Evolutionary conservation across 1,140 invertebrate species (phyloP), one percentile per base, ranked within the genome.

Genomic region (Holotrichia oblita): DNA sequence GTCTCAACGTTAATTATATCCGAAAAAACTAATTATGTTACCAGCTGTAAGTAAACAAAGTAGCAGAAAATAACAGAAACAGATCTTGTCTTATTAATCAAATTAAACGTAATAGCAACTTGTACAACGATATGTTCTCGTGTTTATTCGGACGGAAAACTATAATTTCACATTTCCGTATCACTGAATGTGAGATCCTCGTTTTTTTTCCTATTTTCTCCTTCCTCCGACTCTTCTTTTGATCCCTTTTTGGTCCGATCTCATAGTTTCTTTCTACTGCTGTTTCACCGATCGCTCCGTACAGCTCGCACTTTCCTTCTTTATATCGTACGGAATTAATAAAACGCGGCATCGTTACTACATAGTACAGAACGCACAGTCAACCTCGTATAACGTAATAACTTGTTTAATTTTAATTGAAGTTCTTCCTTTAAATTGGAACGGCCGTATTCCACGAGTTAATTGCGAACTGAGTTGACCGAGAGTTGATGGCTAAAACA

Each of bases 381-480:
- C 48, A n/a, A 17, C 17, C 48, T 55, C 14, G 12, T 17, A 14
- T 55, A 55, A 55, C 48, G 48, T 55, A n/a, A 55, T 55, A 55
- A 55, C 48, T 55, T 55, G 48, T 55, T 55, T 55, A 14, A 17
- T 17, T 55, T 55, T 55, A 55, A 55, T 55, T 55, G 48, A 55
- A 55, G 48, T 55, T 55, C 48, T 55, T 55, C 48, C 17, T 17
- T 55, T 55, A 55, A 55, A 55, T 55, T 55, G 48, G n/a, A 55
- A 17, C 48, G 48, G 48, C 14, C n/a, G 48, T 55, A 55, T 55
- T 55, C 48, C 48, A 55, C 48, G 14, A 55, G 48, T 17, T 55
- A 55, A 55, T 55, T 55, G 48, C 48, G 48, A 17, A 17, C 48
- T 55, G 14, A 55, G n/a, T 17, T 17, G 48, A 55, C 48, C 17